A percentile compares a stretch with the other conserved stretches of the same genome.
Conservation (phyloP, 92 coral and sea anemone species). For the Parazoanthus darwini region DNA sequence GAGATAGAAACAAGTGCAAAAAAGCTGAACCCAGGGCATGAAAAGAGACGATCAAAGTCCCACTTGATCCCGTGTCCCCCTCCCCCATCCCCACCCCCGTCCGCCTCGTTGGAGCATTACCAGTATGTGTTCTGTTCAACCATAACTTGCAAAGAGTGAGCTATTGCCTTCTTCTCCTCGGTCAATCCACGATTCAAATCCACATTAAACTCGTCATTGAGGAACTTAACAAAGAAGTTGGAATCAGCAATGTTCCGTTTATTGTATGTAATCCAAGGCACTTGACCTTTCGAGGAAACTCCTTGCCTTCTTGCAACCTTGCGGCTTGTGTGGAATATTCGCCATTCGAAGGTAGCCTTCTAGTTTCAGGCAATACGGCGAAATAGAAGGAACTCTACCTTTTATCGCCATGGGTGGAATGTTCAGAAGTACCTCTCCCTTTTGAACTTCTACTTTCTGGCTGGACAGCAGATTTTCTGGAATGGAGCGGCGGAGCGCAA, state of each 20-base stretch:
- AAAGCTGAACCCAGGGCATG: too few relatives aligned
- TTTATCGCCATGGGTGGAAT: conserved; percentile 56
- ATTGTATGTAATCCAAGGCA: conserved; percentile 76
- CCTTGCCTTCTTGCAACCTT: conserved; percentile 57
- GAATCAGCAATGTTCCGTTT: conserved; percentile 68
- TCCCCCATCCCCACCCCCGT: too few relatives aligned
- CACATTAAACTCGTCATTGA: conserved; percentile 71
- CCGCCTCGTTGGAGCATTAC: conserved; percentile 8
- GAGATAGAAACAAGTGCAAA: too few relatives aligned
- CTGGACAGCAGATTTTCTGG: not conserved
- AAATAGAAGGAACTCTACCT: conserved; percentile 58
- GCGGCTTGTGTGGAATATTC: conserved; percentile 64
- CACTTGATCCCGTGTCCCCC: too few relatives aligned
- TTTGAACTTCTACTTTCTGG: conserved; percentile 47
- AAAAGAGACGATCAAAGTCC: too few relatives aligned
- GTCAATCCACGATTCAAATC: conserved; percentile 58
- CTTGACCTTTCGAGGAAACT: conserved; percentile 65
- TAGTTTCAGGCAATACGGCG: conserved; percentile 67
- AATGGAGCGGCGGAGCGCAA: not conserved
- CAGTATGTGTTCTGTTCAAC: conserved; percentile 74
- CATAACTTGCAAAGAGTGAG: conserved; percentile 63
- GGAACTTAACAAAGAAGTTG: conserved; percentile 68
- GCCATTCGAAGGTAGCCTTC: conserved; percentile 73
- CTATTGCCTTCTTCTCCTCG: conserved; percentile 52
- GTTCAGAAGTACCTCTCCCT: conserved; percentile 60